Conservation (phyloP, 2,113 vertebrate species). For the Oxyura jamaicensis region DNA sequence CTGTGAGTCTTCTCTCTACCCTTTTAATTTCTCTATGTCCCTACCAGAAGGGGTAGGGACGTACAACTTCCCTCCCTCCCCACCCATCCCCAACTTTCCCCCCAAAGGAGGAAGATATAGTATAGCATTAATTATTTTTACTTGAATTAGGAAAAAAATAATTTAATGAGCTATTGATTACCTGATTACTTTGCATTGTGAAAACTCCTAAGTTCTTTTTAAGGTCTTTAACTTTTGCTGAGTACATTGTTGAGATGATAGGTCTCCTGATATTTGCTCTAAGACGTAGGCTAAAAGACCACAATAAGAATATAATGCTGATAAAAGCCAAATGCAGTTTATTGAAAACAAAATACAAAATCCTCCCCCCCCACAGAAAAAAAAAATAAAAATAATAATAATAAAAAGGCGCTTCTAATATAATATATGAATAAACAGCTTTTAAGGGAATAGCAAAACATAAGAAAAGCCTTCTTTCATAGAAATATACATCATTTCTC, state of each 20-base stretch:
- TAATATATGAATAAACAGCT: background rate
- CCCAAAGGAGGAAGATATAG: background rate
- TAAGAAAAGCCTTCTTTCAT: background rate
- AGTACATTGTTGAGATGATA: background rate
- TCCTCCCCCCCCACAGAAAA: too few species aligned
- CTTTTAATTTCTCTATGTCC: background rate
- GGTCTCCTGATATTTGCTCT: background rate
- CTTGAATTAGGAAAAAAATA: background rate
- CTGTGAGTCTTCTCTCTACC: background rate
- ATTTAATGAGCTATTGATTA: constrained; percentile 26
- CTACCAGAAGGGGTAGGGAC: background rate
- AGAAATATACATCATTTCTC: background rate
- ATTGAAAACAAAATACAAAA: background rate
- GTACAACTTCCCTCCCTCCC: background rate
- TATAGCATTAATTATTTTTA: constrained; percentile 21
- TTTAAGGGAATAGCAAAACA: background rate
- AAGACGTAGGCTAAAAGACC: background rate
- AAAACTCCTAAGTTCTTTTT: background rate
- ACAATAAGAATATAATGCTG: background rate
- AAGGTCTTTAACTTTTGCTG: background rate
- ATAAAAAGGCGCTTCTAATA: background rate
- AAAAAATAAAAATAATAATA: background rate
- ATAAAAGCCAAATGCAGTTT: background rate
- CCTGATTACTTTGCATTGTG: constrained; percentile 8
- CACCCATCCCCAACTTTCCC: too few species aligned